These are phyloP conservation scores for Pelodiscus sinensis DNA, from an alignment of 2,113 vertebrate species.

Conservation along the genomic window DNA sequence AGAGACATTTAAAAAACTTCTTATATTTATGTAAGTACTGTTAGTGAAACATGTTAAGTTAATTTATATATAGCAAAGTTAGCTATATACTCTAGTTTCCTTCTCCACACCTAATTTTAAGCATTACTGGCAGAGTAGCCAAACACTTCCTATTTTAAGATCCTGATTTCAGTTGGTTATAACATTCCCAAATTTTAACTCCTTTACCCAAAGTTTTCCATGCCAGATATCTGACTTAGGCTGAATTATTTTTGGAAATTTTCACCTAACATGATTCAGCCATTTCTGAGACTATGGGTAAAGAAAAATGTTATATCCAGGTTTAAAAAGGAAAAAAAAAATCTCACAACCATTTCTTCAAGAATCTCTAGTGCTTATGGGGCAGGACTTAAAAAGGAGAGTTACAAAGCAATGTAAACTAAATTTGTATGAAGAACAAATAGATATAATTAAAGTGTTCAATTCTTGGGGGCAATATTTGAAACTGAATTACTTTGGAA, in stretches of 20 bases:
- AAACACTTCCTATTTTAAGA: background rate
- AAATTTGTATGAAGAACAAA: background rate
- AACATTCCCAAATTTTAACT: background rate
- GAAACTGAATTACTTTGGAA: background rate
- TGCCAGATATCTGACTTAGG: background rate
- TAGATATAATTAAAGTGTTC: background rate
- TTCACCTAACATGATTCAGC: background rate
- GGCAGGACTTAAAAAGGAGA: background rate
- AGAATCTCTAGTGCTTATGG: background rate
- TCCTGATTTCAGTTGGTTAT: no score
- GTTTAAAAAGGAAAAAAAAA: background rate
- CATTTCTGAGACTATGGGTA: background rate
- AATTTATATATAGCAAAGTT: background rate
- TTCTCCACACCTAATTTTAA: background rate
- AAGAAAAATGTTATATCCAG: background rate
- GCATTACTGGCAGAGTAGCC: background rate
- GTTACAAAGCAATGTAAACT: background rate
- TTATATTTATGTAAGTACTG: background rate
- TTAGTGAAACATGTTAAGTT: background rate
- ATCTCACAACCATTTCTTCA: background rate
- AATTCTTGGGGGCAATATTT: background rate
- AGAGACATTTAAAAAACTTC: background rate
- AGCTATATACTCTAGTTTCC: background rate
- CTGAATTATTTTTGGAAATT: background rate
- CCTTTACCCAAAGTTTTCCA: background rate